Evolutionary conservation across 2,797 vertebrate species (phyloP).

Genomic region (Danio tinwini): DNA sequence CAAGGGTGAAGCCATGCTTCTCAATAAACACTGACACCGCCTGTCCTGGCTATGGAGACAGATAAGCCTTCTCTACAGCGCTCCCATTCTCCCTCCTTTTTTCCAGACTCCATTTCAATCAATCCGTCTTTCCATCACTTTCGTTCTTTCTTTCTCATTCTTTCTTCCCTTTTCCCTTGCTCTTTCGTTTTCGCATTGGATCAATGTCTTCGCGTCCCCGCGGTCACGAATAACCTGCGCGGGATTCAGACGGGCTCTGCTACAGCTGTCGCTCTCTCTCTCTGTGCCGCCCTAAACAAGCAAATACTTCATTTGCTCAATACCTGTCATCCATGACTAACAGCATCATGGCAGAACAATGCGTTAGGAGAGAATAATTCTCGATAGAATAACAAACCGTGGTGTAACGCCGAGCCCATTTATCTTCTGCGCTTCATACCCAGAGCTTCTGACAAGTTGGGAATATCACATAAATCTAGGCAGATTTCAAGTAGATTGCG

Average conservation of each 20-base stretch:
- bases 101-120: conserved; percentile 35
- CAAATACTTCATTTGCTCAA: conserved; percentile 61
- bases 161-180: conserved; percentile 11
- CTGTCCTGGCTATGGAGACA: conserved; percentile 75
- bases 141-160: conserved; percentile 22
- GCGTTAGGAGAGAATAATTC: conserved; percentile 56
- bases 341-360: conserved; percentile 60
- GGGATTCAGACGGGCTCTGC: conserved; percentile 54
- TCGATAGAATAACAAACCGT: conserved; percentile 49
- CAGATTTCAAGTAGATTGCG: conserved; percentile 42
- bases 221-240: conserved; percentile 62
- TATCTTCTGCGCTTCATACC: conserved; percentile 46
- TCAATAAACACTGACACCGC: conserved; percentile 73
- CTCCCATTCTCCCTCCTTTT: conserved; percentile 19
- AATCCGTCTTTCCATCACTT: conserved; percentile 25
- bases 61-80: conserved; percentile 65
- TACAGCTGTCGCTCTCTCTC: conserved; percentile 59
- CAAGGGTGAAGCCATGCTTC: conserved; percentile 72
- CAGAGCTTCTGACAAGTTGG: conserved; percentile 49
- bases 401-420: conserved; percentile 41
- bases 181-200: conserved; percentile 57
- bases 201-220: conserved; percentile 72
- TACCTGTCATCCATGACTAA: conserved; percentile 63
- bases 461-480: conserved; percentile 52
- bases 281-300: conserved; percentile 54